Conservation (phyloP, 2,113 vertebrate species). For the Leucosticte australis region DNA sequence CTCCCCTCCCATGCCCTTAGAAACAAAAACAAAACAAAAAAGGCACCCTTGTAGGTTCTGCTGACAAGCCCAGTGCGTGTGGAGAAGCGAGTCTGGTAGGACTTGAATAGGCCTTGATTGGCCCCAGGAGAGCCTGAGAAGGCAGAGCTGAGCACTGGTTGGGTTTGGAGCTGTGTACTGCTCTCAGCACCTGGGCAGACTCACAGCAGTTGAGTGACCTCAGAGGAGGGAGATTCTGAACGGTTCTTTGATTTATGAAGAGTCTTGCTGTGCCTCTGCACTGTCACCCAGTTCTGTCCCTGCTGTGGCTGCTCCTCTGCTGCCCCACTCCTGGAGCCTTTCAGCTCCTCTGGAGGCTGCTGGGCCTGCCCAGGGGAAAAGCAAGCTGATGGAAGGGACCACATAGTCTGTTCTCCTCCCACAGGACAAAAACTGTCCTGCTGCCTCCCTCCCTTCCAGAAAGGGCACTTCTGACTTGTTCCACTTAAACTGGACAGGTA, state of each 20-base stretch:
- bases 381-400: background rate
- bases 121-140: background rate
- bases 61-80: background rate
- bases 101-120: constrained; percentile 8
- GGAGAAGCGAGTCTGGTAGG: background rate
- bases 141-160: background rate
- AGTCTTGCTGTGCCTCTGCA: background rate
- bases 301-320: background rate
- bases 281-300: background rate
- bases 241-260: background rate
- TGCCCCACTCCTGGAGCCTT: rapidly evolving
- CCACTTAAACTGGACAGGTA: background rate
- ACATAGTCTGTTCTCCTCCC: background rate
- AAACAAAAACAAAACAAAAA: constrained; percentile 38
- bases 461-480: background rate
- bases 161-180: background rate
- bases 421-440: background rate
- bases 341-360: background rate
- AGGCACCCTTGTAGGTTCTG: background rate
- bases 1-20: constrained; percentile 23
- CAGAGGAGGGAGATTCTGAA: background rate
- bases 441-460: background rate
- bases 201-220: background rate
- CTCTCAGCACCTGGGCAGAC: background rate
- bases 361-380: background rate